Evolutionary conservation across 2,113 vertebrate genomes (phyloP).

Genomic region (Motacilla alba): DNA sequence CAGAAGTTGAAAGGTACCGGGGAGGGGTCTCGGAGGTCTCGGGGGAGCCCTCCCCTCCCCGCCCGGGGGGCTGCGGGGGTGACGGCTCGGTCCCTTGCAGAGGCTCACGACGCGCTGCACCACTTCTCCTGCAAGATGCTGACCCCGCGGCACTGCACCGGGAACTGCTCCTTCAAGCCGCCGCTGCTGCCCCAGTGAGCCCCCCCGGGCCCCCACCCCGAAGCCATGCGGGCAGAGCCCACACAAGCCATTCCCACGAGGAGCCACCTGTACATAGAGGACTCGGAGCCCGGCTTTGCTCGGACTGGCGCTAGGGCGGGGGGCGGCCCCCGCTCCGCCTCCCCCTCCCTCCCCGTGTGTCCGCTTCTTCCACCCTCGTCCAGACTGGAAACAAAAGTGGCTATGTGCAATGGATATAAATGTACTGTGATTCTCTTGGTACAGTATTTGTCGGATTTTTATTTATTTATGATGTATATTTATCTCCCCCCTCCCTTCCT

Average conservation of each 20-base stretch:
- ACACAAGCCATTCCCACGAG: slow-evolving; percentile 60
- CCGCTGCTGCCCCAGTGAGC: slow-evolving; percentile 87
- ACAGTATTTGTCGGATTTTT: slow-evolving; percentile 74
- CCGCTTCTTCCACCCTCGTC: slow-evolving; percentile 72
- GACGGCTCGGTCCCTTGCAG: slow-evolving; percentile 69
- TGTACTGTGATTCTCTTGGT: slow-evolving; percentile 85
- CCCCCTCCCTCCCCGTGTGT: slow-evolving; percentile 1
- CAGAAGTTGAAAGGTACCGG: slow-evolving; percentile 91
- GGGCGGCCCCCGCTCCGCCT: neutral
- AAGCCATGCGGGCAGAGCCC: slow-evolving; percentile 63
- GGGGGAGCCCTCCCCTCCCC: no score
- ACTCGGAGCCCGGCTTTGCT: neutral
- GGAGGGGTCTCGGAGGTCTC: neutral
- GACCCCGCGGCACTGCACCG: slow-evolving; percentile 90
- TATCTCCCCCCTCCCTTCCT: slow-evolving; percentile 6
- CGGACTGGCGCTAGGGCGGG: neutral
- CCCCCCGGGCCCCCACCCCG: neutral
- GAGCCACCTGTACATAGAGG: slow-evolving; percentile 64
- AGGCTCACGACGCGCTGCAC: slow-evolving; percentile 92
- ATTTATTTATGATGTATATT: slow-evolving; percentile 68
- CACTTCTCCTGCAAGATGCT: slow-evolving; percentile 98
- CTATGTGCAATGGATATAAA: slow-evolving; percentile 90
- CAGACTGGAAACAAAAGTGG: slow-evolving; percentile 78
- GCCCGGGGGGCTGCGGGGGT: neutral
- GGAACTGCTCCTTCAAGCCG: slow-evolving; percentile 93